Evolutionary conservation across 1,140 invertebrate genomes (phyloP).

Genomic region (Ips typographus): DNA sequence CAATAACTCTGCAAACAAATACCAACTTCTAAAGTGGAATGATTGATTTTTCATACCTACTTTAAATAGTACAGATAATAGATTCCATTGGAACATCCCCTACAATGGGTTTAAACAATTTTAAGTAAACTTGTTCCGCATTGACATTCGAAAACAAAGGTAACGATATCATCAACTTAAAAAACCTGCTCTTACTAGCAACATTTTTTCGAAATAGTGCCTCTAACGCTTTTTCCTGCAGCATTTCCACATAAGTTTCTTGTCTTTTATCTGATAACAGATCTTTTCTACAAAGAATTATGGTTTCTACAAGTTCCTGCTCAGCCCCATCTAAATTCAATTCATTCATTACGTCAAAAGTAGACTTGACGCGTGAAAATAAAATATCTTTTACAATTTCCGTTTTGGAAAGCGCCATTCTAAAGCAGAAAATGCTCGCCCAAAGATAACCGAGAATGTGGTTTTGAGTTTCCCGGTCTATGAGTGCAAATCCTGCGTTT

Average conservation of each 20-base stretch:
- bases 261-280: conserved; percentile 38
- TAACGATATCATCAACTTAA: conserved; percentile 42
- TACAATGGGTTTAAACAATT: conserved; percentile 50
- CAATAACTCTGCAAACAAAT: no score
- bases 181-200: conserved; percentile 43
- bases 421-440: conserved; percentile 58
- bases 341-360: conserved; percentile 44
- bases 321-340: conserved; percentile 60
- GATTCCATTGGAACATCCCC: conserved; percentile 49
- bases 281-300: conserved; percentile 62
- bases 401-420: conserved; percentile 62
- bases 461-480: conserved; percentile 56
- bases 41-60: no score
- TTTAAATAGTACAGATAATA: conserved; percentile 48
- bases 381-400: conserved; percentile 48
- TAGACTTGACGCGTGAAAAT: conserved; percentile 39
- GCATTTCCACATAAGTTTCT: conserved; percentile 30
- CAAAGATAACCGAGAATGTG: conserved; percentile 56
- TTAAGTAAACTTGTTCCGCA: conserved; percentile 37
- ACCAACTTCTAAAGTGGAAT: no score
- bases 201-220: conserved; percentile 39
- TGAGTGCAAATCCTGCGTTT: conserved; percentile 54
- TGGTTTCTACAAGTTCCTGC: conserved; percentile 63
- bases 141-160: conserved; percentile 42
- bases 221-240: conserved; percentile 41